Conservation (phyloP, 2,888 invertebrate genomes). For the Netelia inedita region DNA sequence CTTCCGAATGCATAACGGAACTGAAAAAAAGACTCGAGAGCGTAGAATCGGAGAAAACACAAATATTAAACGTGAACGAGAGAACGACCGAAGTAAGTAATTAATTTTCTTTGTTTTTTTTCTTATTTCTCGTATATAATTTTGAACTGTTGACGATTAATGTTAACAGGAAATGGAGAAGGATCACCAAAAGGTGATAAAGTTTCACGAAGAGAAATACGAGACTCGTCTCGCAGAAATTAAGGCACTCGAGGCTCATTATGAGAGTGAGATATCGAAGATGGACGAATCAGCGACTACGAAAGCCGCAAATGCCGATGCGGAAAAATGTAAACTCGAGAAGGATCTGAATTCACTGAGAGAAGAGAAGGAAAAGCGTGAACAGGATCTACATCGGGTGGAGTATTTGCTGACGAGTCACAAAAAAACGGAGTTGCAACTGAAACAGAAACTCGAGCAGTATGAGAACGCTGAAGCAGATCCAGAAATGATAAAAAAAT, state of each 20-base stretch:
- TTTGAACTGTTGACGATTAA: background rate
- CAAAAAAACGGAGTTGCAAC: slow-evolving; percentile 51
- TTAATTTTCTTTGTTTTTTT: background rate
- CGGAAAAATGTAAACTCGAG: slow-evolving; percentile 41
- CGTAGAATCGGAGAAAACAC: slow-evolving; percentile 36
- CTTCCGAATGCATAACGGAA: slow-evolving; percentile 44
- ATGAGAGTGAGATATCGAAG: slow-evolving; percentile 52
- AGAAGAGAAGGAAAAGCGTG: slow-evolving; percentile 46
- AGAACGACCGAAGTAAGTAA: slow-evolving; percentile 23
- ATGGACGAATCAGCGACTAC: slow-evolving; percentile 22
- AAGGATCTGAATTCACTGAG: slow-evolving; percentile 37
- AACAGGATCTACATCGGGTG: slow-evolving; percentile 48
- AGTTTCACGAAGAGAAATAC: slow-evolving; percentile 58
- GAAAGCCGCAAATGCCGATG: slow-evolving; percentile 13
- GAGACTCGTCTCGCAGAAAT: slow-evolving; percentile 56
- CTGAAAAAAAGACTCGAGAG: slow-evolving; percentile 47
- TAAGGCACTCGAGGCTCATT: slow-evolving; percentile 47
- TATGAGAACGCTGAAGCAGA: slow-evolving; percentile 15
- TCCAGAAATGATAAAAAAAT: too few relatives aligned
- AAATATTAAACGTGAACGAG: slow-evolving; percentile 30
- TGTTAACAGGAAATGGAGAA: slow-evolving; percentile 49
- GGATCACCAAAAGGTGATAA: slow-evolving; percentile 39
- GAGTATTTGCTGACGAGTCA: slow-evolving; percentile 61
- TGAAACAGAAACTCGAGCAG: slow-evolving; percentile 55
- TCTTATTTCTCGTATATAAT: background rate